phyloP scores from a whole-genome alignment of 2,113 vertebrate species.

The Corydoras maculifer region DNA sequence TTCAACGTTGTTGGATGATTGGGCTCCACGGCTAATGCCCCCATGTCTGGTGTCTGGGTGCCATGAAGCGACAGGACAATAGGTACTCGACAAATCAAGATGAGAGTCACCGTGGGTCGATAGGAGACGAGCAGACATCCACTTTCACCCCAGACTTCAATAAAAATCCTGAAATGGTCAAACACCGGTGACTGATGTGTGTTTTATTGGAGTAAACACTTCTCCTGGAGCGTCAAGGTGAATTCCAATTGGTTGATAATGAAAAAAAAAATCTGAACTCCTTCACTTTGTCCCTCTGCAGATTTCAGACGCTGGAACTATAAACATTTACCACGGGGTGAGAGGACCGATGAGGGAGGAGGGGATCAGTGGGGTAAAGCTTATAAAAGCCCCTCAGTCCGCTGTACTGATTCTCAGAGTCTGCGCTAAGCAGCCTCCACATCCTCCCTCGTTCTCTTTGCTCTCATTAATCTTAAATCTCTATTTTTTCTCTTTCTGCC shows the following conservation, averaged over 20 bases:
- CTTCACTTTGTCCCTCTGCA: not conserved
- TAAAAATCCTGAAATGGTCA: not conserved
- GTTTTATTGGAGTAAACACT: constrained; percentile 26
- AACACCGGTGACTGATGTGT: constrained; percentile 22
- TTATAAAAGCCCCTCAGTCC: too few species aligned
- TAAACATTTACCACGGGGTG: not conserved
- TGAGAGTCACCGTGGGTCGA: constrained; percentile 6
- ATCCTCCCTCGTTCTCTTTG: not conserved
- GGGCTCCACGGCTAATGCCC: not conserved
- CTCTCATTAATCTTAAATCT: not conserved
- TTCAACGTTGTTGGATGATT: not conserved
- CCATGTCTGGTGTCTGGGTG: not conserved
- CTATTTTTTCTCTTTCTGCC: constrained; percentile 36
- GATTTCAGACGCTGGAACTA: not conserved
- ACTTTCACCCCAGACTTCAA: constrained; percentile 22
- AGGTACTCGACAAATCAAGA: constrained; percentile 26
- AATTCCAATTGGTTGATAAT: constrained; percentile 37
- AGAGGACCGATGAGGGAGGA: too few species aligned
- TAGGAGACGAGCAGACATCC: constrained; percentile 5
- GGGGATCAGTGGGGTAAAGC: too few species aligned
- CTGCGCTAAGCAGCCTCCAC: not conserved
- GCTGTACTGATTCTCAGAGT: too few species aligned
- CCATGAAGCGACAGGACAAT: constrained; percentile 9
- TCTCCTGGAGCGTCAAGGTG: not conserved
- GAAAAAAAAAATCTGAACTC: constrained; percentile 12